These are phyloP conservation scores for Cinara cedri DNA, from an alignment of 2,888 invertebrate genomes.

Conservation along the genomic window DNA sequence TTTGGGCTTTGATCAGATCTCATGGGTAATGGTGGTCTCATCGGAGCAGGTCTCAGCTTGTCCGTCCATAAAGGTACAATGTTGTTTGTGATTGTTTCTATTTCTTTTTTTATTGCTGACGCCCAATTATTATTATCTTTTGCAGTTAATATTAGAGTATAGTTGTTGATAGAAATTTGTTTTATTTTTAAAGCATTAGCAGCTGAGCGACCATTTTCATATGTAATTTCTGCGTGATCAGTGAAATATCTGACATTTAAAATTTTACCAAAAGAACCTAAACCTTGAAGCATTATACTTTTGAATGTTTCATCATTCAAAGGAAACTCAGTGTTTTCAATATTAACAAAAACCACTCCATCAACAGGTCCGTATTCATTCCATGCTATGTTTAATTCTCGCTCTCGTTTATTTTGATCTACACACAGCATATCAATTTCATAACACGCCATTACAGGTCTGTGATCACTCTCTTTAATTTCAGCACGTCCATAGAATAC, in stretches of 20 bases:
- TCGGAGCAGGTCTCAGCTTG: constrained; percentile 37
- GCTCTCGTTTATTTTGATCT: constrained; percentile 76
- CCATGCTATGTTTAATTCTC: constrained; percentile 84
- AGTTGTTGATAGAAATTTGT: constrained; percentile 48
- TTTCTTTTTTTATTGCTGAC: constrained; percentile 35
- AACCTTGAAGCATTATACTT: constrained; percentile 50
- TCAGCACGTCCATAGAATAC: constrained; percentile 92
- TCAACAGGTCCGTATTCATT: constrained; percentile 92
- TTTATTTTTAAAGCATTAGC: constrained; percentile 51
- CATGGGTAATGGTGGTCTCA: constrained; percentile 34
- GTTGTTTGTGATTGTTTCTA: constrained; percentile 50
- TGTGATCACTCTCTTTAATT: constrained; percentile 95
- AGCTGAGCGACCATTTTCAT: constrained; percentile 51
- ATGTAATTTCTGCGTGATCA: constrained; percentile 45
- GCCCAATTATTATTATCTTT: constrained; percentile 46
- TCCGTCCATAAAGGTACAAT: constrained; percentile 42
- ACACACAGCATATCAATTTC: constrained; percentile 86
- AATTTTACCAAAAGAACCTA: constrained; percentile 53
- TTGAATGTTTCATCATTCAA: constrained; percentile 41
- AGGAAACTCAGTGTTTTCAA: constrained; percentile 43
- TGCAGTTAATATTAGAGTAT: constrained; percentile 42
- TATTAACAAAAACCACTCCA: constrained; percentile 64
- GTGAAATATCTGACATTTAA: constrained; percentile 41
- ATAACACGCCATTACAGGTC: constrained; percentile 91
- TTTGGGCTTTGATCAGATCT: constrained; percentile 48